A percentile compares a stretch with the other conserved stretches of the same genome.
Conservation (phyloP, 2,113 vertebrate genomes). For the Neopipo cinnamomea region DNA sequence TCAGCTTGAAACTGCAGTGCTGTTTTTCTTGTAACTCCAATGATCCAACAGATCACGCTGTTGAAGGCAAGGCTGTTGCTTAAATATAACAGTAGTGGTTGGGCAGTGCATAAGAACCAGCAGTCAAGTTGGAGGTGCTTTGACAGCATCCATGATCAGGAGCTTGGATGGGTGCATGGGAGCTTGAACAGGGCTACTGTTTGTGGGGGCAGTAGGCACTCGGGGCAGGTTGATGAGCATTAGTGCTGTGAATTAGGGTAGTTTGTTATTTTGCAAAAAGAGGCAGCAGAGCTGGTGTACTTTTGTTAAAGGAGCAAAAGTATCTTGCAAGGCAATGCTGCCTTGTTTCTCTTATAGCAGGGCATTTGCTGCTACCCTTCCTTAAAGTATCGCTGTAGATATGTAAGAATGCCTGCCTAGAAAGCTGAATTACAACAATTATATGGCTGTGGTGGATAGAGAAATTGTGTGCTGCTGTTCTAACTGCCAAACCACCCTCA, state of each 20-base stretch:
- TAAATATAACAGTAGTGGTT: neutral
- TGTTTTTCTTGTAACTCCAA: neutral
- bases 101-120: neutral
- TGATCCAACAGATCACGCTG: neutral
- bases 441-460: neutral
- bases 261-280: neutral
- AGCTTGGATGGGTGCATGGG: neutral
- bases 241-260: neutral
- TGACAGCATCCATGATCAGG: fast-evolving
- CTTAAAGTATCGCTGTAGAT: neutral
- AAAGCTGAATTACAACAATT: neutral
- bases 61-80: neutral
- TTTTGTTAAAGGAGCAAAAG: neutral
- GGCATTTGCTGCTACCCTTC: neutral
- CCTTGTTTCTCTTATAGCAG: neutral
- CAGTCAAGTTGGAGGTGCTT: neutral
- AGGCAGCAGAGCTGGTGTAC: neutral
- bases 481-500: neutral
- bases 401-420: neutral
- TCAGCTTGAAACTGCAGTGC: neutral
- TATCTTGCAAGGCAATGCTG: neutral
- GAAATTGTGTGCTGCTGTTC: neutral
- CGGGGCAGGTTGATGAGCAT: neutral
- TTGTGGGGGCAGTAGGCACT: neutral
- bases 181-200: neutral